Percentiles rank a stretch among this genome's conserved stretches.
Evolutionary conservation across 1,140 invertebrate species (phyloP).

Genomic region (Heliconius hewitsoni): DNA sequence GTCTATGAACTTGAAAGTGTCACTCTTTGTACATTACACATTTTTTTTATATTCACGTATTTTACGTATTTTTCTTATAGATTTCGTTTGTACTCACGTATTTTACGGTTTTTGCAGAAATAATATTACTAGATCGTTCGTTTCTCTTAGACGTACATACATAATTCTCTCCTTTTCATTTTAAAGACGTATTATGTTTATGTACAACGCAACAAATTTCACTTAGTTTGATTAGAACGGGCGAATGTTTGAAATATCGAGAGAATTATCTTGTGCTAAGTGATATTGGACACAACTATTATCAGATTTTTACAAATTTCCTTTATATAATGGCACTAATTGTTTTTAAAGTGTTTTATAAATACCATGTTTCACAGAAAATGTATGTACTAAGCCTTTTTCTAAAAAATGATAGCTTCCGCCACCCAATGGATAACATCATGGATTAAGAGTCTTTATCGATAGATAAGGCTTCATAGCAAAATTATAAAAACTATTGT

Average conservation of each 20-base stretch:
- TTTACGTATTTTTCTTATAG: too few species aligned
- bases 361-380: neutral
- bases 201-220: neutral
- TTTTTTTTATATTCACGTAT: too few species aligned
- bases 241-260: neutral
- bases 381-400: neutral
- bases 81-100: too few species aligned
- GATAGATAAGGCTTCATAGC: neutral
- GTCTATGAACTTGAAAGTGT: too few species aligned
- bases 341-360: neutral
- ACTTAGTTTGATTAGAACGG: neutral
- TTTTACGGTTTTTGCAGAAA: too few species aligned
- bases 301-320: neutral
- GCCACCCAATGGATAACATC: neutral
- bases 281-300: neutral
- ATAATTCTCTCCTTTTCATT: too few species aligned
- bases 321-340: neutral
- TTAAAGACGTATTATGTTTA: too few species aligned
- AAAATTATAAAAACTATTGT: neutral
- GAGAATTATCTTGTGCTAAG: neutral
- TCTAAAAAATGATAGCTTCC: neutral
- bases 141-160: too few species aligned
- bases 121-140: too few species aligned
- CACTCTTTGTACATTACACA: too few species aligned
- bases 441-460: neutral